Evolutionary conservation across 1,140 invertebrate species (phyloP), one percentile per base, ranked within the genome.

Genomic region (Drosophila nigromelanica): DNA sequence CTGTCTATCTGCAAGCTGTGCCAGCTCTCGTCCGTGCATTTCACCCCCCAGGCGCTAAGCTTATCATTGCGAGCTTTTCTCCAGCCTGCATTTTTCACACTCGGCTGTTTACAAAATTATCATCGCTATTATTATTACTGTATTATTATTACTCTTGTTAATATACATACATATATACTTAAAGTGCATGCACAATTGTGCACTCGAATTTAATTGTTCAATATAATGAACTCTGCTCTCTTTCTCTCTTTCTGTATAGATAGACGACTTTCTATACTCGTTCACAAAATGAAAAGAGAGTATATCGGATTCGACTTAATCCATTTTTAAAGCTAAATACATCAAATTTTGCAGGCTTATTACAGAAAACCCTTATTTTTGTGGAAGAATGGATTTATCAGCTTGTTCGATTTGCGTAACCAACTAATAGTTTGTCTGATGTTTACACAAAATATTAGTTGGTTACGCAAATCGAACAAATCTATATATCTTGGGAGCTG

Each of bases 151-250:
- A 39, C 50, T 52, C 33, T 33, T 66, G 15, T 51, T 14, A 51
- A 62, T 62, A 27, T 27, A n/a, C n/a, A 39, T 12, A 40, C 42
- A 43, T 24, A 24, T 24, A 24, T 24, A 3, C 21, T 47, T 21
- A 43, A 33, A 58, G 59, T 59, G 60, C 60, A 60, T 40, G 39
- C 70, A 61, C 47, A 66, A 56, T 66, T 66, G 62, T 67, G 69
- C 69, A 73, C 64, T 73, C 51, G 55, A 62, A 58, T 69, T 54
- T 14, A 30, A 52, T 56, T 60, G 47, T 68, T 61, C 48, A 73
- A 68, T 68, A 61, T 70, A 47, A 47, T 55, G 50, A 63, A 40
- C 60, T 50, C 47, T 30, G 8, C 15, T 14, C 33, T n/a, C 30
- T n/a, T 4, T 15, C 18, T 12, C 30, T 18, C 1, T 27, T 14